A percentile compares a stretch with the other conserved stretches of the same genome.
phyloP scores from a whole-genome alignment of 2,113 vertebrate species.

The Cololabis saira region DNA sequence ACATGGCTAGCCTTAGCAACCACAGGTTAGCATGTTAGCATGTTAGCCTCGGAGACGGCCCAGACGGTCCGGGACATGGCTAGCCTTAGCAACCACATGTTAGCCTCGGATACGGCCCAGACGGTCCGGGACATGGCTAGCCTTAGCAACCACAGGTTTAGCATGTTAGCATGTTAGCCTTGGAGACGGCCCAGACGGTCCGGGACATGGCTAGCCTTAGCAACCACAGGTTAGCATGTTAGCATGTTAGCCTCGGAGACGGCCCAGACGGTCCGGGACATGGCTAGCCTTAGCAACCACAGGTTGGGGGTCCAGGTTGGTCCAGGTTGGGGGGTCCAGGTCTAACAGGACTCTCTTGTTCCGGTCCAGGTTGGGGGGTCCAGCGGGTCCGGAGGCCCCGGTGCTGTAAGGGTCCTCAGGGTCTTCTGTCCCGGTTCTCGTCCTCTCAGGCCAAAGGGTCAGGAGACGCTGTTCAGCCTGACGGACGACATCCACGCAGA shows the following conservation, averaged over 20 bases:
- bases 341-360: too few species aligned
- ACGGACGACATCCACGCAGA: slow-evolving; percentile 95
- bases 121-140: slow-evolving; percentile 95
- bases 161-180: too few species aligned
- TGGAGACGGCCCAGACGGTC: slow-evolving; percentile 95
- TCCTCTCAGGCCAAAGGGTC: slow-evolving; percentile 92
- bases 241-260: slow-evolving; percentile 99
- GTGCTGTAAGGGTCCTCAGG: slow-evolving; percentile 93
- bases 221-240: too few species aligned
- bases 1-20: slow-evolving; percentile 92
- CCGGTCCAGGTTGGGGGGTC: slow-evolving; percentile 88
- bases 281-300: slow-evolving; percentile 86
- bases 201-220: slow-evolving; percentile 93
- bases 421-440: slow-evolving; percentile 89
- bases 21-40: too few species aligned
- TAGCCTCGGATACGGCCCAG: slow-evolving; percentile 96
- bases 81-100: slow-evolving; percentile 91
- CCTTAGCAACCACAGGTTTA: too few species aligned
- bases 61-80: slow-evolving; percentile 96
- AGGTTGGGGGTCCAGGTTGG: too few species aligned
- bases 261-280: slow-evolving; percentile 94
- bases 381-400: slow-evolving; percentile 90
- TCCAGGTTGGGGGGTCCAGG: too few species aligned
- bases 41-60: slow-evolving; percentile 96
- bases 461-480: slow-evolving; percentile 94